Conservation (phyloP, 2,797 vertebrate genomes). For the Leptatherina wallacei region DNA sequence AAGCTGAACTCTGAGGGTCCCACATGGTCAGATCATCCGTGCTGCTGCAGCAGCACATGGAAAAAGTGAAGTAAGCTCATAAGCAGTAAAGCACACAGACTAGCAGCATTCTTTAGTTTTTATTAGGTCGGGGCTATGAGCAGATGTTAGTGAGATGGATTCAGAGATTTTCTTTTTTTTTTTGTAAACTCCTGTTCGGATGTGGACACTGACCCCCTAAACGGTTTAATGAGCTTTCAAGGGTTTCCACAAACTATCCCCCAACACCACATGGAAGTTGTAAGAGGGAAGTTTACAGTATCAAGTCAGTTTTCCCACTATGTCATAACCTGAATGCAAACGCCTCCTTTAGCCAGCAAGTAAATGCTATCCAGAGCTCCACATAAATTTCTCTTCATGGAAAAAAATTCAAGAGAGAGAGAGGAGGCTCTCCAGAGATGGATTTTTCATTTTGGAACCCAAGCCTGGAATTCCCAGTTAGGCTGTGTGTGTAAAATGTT, state of each 20-base stretch:
- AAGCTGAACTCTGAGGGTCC: slow-evolving; percentile 35
- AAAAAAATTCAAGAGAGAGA: slow-evolving; percentile 15
- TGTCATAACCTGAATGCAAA: slow-evolving; percentile 30
- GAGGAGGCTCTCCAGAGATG: slow-evolving; percentile 38
- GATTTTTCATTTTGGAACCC: slow-evolving; percentile 35
- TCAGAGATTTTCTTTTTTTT: slow-evolving; percentile 21
- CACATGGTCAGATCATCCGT: slow-evolving; percentile 40
- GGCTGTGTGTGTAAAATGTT: slow-evolving; percentile 28
- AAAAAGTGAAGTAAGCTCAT: slow-evolving; percentile 74
- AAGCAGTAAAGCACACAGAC: slow-evolving; percentile 64
- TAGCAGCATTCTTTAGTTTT: slow-evolving; percentile 71
- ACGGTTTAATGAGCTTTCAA: slow-evolving; percentile 3
- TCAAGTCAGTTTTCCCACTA: slow-evolving; percentile 35
- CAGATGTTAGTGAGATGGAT: slow-evolving; percentile 67
- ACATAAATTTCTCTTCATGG: slow-evolving; percentile 19
- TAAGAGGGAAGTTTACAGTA: slow-evolving; percentile 1
- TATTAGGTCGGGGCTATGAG: slow-evolving; percentile 64
- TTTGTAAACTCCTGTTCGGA: slow-evolving; percentile 23
- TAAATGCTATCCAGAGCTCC: slow-evolving; percentile 31
- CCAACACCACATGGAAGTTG: neutral
- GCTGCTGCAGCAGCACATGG: slow-evolving; percentile 63
- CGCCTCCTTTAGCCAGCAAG: slow-evolving; percentile 9
- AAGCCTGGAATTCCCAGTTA: slow-evolving; percentile 33
- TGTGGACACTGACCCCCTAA: slow-evolving; percentile 31
- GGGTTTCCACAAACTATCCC: slow-evolving; percentile 1